Base-by-base conservation (phyloP, 2,797 vertebrate species). In the Microctenopoma steveboyesi region DNA sequence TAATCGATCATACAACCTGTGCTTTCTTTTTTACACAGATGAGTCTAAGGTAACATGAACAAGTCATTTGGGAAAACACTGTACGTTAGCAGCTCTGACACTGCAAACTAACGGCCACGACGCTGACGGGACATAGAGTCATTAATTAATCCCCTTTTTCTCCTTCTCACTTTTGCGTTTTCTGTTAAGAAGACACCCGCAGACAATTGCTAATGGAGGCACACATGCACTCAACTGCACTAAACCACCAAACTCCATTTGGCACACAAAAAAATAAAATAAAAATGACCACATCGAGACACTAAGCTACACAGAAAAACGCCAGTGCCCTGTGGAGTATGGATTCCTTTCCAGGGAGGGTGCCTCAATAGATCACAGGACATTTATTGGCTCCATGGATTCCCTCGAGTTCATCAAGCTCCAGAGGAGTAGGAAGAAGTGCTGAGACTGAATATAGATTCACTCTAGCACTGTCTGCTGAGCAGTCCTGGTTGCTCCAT, bases 391-490 rank as follows among this genome's bases (percentile, higher is more conserved):
- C 84, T 87, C 63, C 70, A 69, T 56, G 66, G 79, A 87, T 87
- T 86, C 85, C 82, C 84, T 69, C 27, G 86, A 87, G 89, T 88
- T 88, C 78, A 85, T 85, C 71, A 68, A 82, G 74, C 86, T 90
- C 86, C 79, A 67, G 82, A 78, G 76, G 65, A 81, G 51, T 64
- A 79, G 54, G 56, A 72, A 43, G 75, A 61, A 88, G 74, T 62
- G 75, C 82, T 50, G 63, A 84, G 85, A 83, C 85, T 79, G 91
- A 87, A 87, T 92, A 91, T 91, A 86, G 88, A 92, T 91, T 82
- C 72, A 77, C 71, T 85, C 58, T 4, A 55, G 72, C 74, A 61
- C 82, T 69, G 85, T 88, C 82, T 86, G 79, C 85, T 80, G 81
- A 83, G 81, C 74, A 74, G 79, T 75, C 67, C 69, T 3, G 49